Conservation (phyloP, 2,888 invertebrate species). For the Orthosia gothica region DNA sequence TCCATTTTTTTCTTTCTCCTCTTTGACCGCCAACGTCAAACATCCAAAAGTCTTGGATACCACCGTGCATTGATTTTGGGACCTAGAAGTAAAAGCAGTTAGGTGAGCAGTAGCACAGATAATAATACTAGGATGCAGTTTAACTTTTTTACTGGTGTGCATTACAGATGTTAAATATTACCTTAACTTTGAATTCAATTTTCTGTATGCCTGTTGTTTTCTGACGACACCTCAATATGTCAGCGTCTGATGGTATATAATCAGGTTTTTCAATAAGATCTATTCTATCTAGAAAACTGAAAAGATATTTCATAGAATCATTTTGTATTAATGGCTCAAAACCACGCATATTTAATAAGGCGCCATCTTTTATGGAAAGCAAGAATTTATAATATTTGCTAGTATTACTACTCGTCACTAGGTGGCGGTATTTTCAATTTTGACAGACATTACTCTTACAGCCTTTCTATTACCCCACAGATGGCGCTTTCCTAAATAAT, state of each 20-base stretch:
- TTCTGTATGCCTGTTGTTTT: conserved; percentile 94
- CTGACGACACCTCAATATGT: conserved; percentile 95
- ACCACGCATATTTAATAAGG: neutral
- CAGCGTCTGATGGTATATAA: conserved; percentile 94
- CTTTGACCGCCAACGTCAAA: conserved; percentile 97
- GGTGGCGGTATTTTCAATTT: conserved; percentile 33
- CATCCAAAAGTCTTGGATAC: conserved; percentile 94
- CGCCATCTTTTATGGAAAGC: conserved; percentile 47
- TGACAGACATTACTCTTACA: neutral
- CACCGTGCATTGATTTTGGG: conserved; percentile 93
- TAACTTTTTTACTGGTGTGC: no score
- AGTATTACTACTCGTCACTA: conserved; percentile 23
- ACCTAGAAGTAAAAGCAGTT: conserved; percentile 79
- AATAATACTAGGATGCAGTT: no score
- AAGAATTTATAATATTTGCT: neutral
- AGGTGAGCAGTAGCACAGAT: no score
- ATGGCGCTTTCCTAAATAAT: conserved; percentile 36
- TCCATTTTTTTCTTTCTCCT: conserved; percentile 96
- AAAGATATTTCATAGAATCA: conserved; percentile 59
- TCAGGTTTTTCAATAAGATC: conserved; percentile 92
- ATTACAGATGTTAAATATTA: conserved; percentile 58
- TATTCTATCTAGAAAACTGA: conserved; percentile 94
- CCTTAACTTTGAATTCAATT: conserved; percentile 94
- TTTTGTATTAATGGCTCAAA: neutral
- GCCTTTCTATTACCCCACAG: conserved; percentile 35